Base-by-base conservation (phyloP, 2,888 invertebrate species). In the Aphidoletes aphidimyza region DNA sequence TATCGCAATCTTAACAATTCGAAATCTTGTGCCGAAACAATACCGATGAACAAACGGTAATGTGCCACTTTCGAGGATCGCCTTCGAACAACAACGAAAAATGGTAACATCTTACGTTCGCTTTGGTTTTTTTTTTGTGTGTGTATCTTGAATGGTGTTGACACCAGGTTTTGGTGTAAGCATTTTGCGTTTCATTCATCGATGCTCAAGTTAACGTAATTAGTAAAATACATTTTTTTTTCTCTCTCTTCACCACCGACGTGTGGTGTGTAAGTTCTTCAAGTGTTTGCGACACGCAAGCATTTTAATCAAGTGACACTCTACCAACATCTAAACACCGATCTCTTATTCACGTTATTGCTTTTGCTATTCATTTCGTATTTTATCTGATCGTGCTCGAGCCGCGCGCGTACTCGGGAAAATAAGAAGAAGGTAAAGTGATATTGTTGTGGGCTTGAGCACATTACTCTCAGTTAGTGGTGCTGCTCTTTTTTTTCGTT, bases 231-330 rank as follows among this genome's bases (percentile, higher is more conserved):
- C 6, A 54, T 14, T 54, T 54, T 54, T 39, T 39, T 39, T 39
- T 39, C 11, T 39, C 39, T 6, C 17, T 14, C 17, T 26, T 30
- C 11, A 30, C 30, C 69, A 22, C 37, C 36, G 36, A 0, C 19
- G 81, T 37, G 59, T 59, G 78, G 78, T 17, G 2, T 59, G 2
- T 30, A 59, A 22, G 9, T 37, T n/a, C n/a, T 36, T 81, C 81
- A 81, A 69, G 69, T 69, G 69, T 69, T 69, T 69, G 69, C 69
- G 69, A n/a, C 81, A 81, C 81, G 81, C 81, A 81, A 81, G 37
- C 37, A 36, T 81, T 81, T 81, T 81, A 81, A 81, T 81, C 81
- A 81, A 81, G 37, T 81, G 81, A 81, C 81, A 81, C 81, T 37
- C n/a, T 81, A n/a, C n/a, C 81, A 36, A 81, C 36, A 81, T 36